Base-by-base conservation (phyloP, 2,888 invertebrate genomes). In the Hedya salicella region DNA sequence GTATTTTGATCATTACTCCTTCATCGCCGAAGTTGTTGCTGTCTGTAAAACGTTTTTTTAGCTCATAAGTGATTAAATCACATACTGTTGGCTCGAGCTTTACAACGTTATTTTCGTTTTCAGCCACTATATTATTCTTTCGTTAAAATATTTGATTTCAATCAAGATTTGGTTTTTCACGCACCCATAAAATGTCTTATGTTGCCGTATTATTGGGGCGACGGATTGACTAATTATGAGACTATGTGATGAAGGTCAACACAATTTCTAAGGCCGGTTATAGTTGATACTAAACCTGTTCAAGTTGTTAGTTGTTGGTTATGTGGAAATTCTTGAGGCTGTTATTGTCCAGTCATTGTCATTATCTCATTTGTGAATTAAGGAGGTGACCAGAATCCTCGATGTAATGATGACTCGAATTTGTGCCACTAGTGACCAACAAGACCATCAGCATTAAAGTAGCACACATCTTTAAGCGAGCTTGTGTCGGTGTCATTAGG, bases 181-280 rank as follows among this genome's bases (percentile, higher is more conserved):
- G 66, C 60, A 66, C 40, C 32, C 48, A 30, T 32, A 60, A 61
- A 61, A 54, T 56, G 50, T 30, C 25, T 52, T 61, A 42, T 21
- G 8, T 39, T 19, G 48, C 30, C n/a, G 32, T 61, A 70, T 77
- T 80, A 75, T 82, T 79, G 78, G 67, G 67, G 65, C 76, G 74
- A 79, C 79, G 75, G 75, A 81, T 82, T 79, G 72, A 75, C 72
- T 77, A 80, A 82, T 85, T 85, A 85, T 82, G 75, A 85, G 83
- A 85, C 83, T 81, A 77, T 74, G 80, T 74, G 75, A n/a, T n/a
- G 79, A 83, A 86, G 85, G 85, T 84, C 81, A 82, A 79, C 76
- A 78, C 71, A 76, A 79, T 75, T 65, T 69, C 77, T 83, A 88
- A 87, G 86, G 86, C 75, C 79, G 80, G 73, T 75, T 73, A 79